These are phyloP conservation scores for Drosophila atroscutellata DNA, from an alignment of 2,888 invertebrate species.

Conservation along the genomic window DNA sequence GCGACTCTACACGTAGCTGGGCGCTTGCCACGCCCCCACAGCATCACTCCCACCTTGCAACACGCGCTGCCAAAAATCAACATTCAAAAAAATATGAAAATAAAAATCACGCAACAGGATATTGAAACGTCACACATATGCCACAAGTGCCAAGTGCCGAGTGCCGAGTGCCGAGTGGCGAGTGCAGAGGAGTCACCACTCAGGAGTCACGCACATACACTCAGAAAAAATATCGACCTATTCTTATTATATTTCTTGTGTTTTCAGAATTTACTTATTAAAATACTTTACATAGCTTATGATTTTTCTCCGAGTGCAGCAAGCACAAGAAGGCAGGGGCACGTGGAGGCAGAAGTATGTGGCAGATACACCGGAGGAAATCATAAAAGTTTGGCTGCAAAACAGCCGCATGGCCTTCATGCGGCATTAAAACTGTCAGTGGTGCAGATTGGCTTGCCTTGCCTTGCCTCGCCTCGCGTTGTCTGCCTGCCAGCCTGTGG, in stretches of 20 bases:
- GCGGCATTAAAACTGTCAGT: conserved; percentile 84
- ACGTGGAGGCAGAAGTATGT: neutral
- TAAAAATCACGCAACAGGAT: conserved; percentile 84
- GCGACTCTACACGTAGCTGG: conserved; percentile 81
- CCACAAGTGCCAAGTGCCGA: conserved; percentile 63
- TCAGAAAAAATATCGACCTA: neutral
- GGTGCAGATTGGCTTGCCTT: conserved; percentile 58
- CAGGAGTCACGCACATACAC: conserved; percentile 45
- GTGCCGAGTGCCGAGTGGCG: neutral
- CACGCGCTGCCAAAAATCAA: conserved; percentile 58
- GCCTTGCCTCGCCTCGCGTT: neutral
- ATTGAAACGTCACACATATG: conserved; percentile 83
- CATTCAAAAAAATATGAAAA: conserved; percentile 65
- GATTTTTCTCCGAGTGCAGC: conserved; percentile 21
- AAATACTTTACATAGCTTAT: neutral
- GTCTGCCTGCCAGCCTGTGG: conserved; percentile 53
- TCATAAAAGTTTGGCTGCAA: conserved; percentile 68
- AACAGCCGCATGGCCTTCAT: conserved; percentile 68
- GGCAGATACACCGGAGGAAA: conserved; percentile 40
- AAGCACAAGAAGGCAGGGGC: neutral
- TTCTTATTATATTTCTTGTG: neutral
- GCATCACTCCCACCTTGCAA: conserved; percentile 30
- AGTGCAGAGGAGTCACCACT: neutral
- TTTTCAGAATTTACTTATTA: neutral
- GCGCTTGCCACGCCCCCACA: conserved; percentile 10